A percentile compares a stretch with the other conserved stretches of the same genome.
phyloP scores from a whole-genome alignment of 2,797 vertebrate genomes.

The Echiichthys vipera region DNA sequence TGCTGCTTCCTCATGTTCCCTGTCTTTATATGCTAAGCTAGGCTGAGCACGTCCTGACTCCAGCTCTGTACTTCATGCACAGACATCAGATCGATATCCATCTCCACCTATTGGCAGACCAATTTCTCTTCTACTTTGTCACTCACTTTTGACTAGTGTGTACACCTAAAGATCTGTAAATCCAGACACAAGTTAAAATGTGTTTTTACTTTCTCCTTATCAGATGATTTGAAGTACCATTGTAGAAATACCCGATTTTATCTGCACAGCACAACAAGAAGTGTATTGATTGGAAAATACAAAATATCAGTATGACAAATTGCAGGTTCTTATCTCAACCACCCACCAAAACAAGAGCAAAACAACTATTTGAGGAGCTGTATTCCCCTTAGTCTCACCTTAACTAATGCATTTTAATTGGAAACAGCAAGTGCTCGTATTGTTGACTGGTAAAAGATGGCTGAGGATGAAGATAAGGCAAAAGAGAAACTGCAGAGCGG shows the following conservation, averaged over 20 bases:
- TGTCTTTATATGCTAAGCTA: too few species aligned
- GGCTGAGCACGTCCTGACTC: too few species aligned
- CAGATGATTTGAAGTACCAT: background rate
- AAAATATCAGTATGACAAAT: background rate
- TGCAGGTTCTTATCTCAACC: background rate
- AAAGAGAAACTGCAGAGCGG: background rate
- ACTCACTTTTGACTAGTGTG: background rate
- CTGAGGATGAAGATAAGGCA: background rate
- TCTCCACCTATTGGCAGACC: background rate
- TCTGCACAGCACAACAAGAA: slow-evolving; percentile 1
- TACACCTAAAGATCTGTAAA: background rate
- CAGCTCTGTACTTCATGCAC: too few species aligned
- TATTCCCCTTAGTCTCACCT: background rate
- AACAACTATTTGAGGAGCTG: too few species aligned
- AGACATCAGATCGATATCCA: too few species aligned
- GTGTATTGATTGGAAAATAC: background rate
- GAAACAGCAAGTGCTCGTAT: background rate
- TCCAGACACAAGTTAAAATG: background rate
- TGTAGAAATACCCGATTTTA: background rate
- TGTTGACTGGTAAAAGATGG: background rate
- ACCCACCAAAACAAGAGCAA: background rate
- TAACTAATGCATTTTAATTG: background rate
- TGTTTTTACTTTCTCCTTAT: background rate
- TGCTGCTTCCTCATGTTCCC: too few species aligned
- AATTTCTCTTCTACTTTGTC: background rate